Conservation (phyloP, 2,888 invertebrate genomes). For the Macrosiphum euphorbiae region DNA sequence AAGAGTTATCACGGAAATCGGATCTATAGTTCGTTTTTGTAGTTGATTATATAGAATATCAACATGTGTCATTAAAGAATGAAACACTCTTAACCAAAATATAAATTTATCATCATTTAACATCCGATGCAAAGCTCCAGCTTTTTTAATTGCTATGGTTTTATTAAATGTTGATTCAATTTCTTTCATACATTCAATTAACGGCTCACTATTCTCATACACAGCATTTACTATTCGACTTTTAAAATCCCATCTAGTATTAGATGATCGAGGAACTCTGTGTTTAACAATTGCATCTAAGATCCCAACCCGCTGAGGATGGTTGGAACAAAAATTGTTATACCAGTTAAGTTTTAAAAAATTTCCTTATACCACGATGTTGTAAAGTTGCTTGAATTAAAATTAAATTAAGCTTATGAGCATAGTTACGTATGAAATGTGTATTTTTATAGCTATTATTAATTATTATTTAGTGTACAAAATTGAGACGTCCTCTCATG, state of each 20-base stretch:
- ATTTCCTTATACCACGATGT: conserved; percentile 59
- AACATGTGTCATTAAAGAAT: neutral
- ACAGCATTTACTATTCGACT: too few relatives aligned
- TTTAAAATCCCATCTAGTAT: too few relatives aligned
- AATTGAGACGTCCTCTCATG: conserved; percentile 33
- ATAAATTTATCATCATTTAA: conserved; percentile 65
- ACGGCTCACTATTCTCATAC: too few relatives aligned
- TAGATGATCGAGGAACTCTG: too few relatives aligned
- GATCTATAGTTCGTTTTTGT: neutral
- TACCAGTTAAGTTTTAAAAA: too few relatives aligned
- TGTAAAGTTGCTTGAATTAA: conserved; percentile 59
- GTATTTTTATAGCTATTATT: conserved; percentile 37
- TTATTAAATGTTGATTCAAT: too few relatives aligned
- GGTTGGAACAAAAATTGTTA: conserved; percentile 65
- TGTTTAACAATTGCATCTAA: conserved; percentile 66
- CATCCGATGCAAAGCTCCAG: too few relatives aligned
- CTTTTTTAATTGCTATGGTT: too few relatives aligned
- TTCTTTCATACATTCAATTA: too few relatives aligned
- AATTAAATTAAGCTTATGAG: conserved; percentile 67
- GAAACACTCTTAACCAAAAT: conserved; percentile 67
- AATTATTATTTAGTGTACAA: conserved; percentile 60
- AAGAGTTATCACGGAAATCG: neutral
- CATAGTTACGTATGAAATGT: conserved; percentile 65
- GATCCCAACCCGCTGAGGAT: conserved; percentile 66
- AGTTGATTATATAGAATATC: conserved; percentile 1